Evolutionary conservation across 2,797 vertebrate genomes (phyloP).

Genomic region (Sphenodon punctatus): DNA sequence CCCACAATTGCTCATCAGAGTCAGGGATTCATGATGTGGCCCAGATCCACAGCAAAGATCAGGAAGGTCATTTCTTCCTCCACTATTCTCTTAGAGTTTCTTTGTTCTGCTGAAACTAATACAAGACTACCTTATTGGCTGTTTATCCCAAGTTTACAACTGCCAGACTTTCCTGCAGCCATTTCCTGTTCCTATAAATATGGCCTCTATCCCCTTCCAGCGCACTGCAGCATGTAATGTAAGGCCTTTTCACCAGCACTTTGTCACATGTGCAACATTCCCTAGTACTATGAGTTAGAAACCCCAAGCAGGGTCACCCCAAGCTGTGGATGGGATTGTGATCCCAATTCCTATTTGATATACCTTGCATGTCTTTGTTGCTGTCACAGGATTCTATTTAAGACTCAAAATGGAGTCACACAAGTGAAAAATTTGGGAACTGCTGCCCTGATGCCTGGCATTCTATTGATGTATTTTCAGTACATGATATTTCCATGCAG

Average conservation of each 20-base stretch:
- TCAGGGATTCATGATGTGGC: background rate
- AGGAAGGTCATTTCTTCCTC: background rate
- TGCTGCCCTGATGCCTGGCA: too few species aligned
- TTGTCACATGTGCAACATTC: background rate
- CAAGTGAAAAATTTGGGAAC: too few species aligned
- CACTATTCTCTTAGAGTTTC: background rate
- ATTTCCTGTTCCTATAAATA: too few species aligned
- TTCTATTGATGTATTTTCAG: background rate
- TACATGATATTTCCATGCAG: background rate
- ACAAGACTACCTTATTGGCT: background rate
- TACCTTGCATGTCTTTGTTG: too few species aligned
- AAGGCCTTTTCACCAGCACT: background rate
- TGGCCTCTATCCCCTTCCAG: background rate
- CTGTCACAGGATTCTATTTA: too few species aligned
- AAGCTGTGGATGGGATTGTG: too few species aligned
- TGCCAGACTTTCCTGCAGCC: too few species aligned
- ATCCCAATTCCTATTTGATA: too few species aligned
- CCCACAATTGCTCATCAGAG: background rate
- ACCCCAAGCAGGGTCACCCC: too few species aligned
- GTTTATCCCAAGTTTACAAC: too few species aligned
- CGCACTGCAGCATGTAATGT: background rate
- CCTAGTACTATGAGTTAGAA: too few species aligned
- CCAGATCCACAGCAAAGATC: background rate
- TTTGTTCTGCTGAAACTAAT: background rate
- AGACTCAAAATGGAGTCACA: too few species aligned